phyloP scores from a whole-genome alignment of 2,113 vertebrate species.

The Laterallus jamaicensis region DNA sequence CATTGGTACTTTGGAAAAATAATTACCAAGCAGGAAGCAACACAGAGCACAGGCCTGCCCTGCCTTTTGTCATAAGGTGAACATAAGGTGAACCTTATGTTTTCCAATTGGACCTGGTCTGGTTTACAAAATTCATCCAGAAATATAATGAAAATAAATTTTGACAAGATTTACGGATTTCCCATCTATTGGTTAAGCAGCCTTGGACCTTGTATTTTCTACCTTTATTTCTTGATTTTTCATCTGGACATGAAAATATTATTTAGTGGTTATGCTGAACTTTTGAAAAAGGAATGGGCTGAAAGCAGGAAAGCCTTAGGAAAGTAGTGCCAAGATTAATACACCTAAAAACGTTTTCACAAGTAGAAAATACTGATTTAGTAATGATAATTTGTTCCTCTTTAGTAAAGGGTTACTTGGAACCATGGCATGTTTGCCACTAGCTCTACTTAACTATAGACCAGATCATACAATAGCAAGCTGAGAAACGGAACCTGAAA shows the following conservation, averaged over 20 bases:
- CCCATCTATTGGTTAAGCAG: not conserved
- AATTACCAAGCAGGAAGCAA: not conserved
- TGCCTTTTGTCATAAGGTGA: not conserved
- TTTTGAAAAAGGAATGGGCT: not conserved
- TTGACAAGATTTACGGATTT: not conserved
- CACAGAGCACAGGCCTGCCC: not conserved
- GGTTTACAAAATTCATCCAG: not conserved
- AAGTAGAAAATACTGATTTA: not conserved
- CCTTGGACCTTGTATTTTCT: not conserved
- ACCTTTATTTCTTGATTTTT: not conserved
- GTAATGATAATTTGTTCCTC: not conserved
- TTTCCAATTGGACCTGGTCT: not conserved
- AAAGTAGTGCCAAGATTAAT: not conserved
- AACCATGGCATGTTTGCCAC: not conserved
- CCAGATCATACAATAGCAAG: not conserved
- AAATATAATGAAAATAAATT: not conserved
- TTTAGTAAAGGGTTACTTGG: not conserved
- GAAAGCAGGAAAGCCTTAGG: not conserved
- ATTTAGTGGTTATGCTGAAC: not conserved
- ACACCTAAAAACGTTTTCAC: not conserved
- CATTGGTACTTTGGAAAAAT: not conserved
- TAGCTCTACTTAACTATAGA: not conserved
- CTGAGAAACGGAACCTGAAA: not conserved
- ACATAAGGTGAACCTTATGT: not conserved
- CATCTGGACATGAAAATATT: not conserved